Evolutionary conservation across 2,888 invertebrate species (phyloP), one percentile per base, ranked within the genome.

Genomic region (Brachypterus glaber): DNA sequence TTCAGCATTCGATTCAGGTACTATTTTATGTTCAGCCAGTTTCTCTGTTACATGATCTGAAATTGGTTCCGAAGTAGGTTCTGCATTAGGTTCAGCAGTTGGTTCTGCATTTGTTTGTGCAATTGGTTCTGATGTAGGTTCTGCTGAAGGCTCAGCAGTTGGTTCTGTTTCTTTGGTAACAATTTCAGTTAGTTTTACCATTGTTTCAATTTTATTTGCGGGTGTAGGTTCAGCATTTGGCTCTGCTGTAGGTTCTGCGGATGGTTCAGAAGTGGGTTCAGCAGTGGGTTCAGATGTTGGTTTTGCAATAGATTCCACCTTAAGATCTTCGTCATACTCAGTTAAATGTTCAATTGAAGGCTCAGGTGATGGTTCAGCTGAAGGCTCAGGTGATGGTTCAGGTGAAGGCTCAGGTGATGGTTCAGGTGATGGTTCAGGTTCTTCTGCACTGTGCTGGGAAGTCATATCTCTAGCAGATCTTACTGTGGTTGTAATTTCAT

Each of bases 311-410:
- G 9, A 21, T 5, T 21, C 5, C 12, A 11, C 27, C 12, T 27
- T 13, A 27, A 9, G 27, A 9, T n/a, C n/a, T n/a, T n/a, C n/a
- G n/a, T n/a, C n/a, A n/a, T n/a, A n/a, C n/a, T 5, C 12, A 13
- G 7, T 5, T 5, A 27, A 9, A 27, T 27, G 58, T 37, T 63
- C 58, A 2, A 64, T 58, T 59, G 53, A 44, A 58, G 3, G n/a
- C 5, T 14, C 54, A 2, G 52, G 43, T 41, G 49, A 50, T 7
- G 48, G 49, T 36, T 47, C 49, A 9, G 52, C 31, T 15, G 50
- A 38, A 12, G 45, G 43, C 37, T 46, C 52, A 1, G 67, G 58
- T 47, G 62, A 49, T 9, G 48, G 30, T 14, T 43, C 32, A 17
- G 52, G 37, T 39, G 47, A 48, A 4, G 49, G 45, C 35, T 46